Conservation (phyloP, 2,113 vertebrate genomes). For the Myrmecophaga tridactyla region DNA sequence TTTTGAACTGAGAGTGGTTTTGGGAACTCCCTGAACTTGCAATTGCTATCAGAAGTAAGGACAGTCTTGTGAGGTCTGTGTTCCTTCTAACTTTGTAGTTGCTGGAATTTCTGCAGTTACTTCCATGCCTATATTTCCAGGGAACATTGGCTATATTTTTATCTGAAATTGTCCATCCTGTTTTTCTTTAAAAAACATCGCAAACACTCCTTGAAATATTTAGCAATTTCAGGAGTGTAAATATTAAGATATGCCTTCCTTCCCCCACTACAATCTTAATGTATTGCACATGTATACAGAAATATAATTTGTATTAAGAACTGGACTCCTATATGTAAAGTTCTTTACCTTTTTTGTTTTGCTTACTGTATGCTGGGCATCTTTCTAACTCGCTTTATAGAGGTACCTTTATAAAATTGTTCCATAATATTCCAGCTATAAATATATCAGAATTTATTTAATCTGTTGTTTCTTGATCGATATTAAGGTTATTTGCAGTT, state of each 20-base stretch:
- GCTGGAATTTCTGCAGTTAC: no score
- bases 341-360: not conserved
- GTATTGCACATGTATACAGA: not conserved
- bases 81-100: no score
- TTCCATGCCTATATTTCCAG: not conserved
- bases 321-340: not conserved
- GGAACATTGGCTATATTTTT: not conserved
- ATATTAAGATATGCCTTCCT: not conserved
- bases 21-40: no score
- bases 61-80: no score
- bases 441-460: not conserved
- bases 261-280: rapidly evolving
- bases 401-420: not conserved
- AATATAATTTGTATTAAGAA: not conserved
- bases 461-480: not conserved
- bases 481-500: not conserved
- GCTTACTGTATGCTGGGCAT: not conserved
- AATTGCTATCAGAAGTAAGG: no score
- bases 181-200: not conserved
- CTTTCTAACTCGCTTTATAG: not conserved
- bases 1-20: no score
- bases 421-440: rapidly evolving
- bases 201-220: not conserved
- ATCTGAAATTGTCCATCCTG: not conserved
- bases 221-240: not conserved